phyloP scores from a whole-genome alignment of 2,113 vertebrate species.

The Gallinago jamesoni region DNA sequence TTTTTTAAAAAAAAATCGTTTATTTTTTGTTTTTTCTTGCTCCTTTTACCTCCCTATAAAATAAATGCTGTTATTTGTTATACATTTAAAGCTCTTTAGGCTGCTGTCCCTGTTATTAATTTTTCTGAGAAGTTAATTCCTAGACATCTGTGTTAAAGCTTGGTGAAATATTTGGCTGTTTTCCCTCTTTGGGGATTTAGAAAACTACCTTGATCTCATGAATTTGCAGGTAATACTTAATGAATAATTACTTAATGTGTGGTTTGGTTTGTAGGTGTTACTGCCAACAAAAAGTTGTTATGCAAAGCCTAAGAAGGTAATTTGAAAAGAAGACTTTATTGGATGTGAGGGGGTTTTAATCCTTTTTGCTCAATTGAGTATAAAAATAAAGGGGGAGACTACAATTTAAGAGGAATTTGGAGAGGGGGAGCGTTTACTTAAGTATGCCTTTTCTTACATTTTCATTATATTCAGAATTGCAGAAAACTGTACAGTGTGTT shows the following conservation, averaged over 20 bases:
- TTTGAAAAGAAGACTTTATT: conserved; percentile 24
- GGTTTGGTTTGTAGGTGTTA: conserved; percentile 62
- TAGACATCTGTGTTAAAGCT: conserved; percentile 26
- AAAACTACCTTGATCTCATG: conserved; percentile 48
- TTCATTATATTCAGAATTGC: not conserved
- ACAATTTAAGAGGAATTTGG: conserved; percentile 15
- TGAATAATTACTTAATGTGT: conserved; percentile 56
- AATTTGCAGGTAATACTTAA: conserved; percentile 50
- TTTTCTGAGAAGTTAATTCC: conserved; percentile 32
- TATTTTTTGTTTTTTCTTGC: not conserved
- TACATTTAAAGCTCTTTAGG: not conserved
- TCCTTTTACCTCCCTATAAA: not conserved
- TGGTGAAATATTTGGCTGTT: conserved; percentile 33
- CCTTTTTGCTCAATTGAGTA: not conserved
- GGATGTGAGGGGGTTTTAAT: conserved; percentile 32
- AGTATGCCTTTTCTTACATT: conserved; percentile 20
- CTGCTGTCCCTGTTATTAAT: not conserved
- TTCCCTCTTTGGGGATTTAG: conserved; percentile 38
- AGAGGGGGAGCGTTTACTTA: conserved; percentile 5
- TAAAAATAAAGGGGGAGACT: conserved; percentile 16
- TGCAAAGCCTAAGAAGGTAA: conserved; percentile 63
- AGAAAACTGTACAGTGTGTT: not conserved
- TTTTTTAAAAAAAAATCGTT: not conserved
- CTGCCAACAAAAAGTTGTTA: conserved; percentile 57
- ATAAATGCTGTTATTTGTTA: not conserved